These are phyloP conservation scores for Picus viridis DNA, from an alignment of 2,797 vertebrate species.

Conservation along the genomic window DNA sequence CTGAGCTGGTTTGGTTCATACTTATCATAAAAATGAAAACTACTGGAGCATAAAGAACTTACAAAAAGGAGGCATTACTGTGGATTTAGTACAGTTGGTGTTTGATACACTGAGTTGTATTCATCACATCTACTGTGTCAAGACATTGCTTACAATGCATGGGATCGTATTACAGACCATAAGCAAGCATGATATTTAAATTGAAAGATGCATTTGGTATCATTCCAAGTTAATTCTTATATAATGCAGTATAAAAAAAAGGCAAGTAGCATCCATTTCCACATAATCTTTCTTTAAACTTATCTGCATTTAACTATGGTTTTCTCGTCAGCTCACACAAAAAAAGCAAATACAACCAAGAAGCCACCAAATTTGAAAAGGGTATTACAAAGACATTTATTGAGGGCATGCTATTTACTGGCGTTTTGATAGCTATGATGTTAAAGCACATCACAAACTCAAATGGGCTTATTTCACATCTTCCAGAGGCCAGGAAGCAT, in stretches of 20 bases:
- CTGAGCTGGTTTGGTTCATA: constrained; percentile 14
- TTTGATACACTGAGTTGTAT: constrained; percentile 64
- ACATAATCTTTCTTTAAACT: constrained; percentile 56
- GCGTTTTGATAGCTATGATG: constrained; percentile 11
- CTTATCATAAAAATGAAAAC: constrained; percentile 69
- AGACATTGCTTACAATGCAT: constrained; percentile 62
- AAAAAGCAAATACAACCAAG: constrained; percentile 7
- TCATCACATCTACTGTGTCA: constrained; percentile 50
- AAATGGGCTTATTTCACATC: constrained; percentile 34
- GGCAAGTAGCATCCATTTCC: constrained; percentile 41
- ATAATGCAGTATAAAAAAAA: constrained; percentile 54
- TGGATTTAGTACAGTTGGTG: constrained; percentile 62
- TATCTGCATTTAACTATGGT: constrained; percentile 41
- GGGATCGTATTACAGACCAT: constrained; percentile 26
- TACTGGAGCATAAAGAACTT: constrained; percentile 65
- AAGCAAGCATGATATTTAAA: constrained; percentile 56
- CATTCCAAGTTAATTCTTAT: constrained; percentile 55
- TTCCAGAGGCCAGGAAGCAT: constrained; percentile 10
- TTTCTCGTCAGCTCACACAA: constrained; percentile 16
- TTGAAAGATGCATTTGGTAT: constrained; percentile 45
- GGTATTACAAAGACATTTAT: constrained; percentile 16
- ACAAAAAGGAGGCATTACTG: constrained; percentile 62
- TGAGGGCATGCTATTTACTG: constrained; percentile 12
- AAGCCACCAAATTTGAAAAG: constrained; percentile 22
- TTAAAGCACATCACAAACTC: constrained; percentile 51